These are phyloP conservation scores for Branchinecta lynchi DNA, from an alignment of 1,140 invertebrate genomes.

Conservation along the genomic window DNA sequence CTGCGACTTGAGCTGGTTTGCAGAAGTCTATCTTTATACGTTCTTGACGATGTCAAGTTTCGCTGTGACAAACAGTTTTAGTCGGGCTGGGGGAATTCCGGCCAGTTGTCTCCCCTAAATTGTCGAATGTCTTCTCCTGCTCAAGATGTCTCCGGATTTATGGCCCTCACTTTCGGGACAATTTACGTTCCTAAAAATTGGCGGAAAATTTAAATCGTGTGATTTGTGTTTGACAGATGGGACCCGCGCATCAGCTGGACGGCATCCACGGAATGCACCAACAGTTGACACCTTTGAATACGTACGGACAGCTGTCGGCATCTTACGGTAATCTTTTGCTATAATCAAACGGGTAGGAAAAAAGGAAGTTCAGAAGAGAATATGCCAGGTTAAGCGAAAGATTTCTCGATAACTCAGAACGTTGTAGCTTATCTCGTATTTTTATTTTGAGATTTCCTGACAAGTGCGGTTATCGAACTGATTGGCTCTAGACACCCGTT, in stretches of 20 bases:
- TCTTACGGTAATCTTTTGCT: neutral
- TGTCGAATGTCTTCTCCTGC: neutral
- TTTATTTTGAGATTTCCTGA: too few relatives aligned
- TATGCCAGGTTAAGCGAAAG: too few relatives aligned
- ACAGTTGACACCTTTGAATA: neutral
- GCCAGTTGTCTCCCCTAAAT: slow-evolving; percentile 6
- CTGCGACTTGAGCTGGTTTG: too few relatives aligned
- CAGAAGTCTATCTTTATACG: too few relatives aligned
- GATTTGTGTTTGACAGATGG: slow-evolving; percentile 9
- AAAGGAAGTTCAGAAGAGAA: too few relatives aligned
- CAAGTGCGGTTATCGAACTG: too few relatives aligned
- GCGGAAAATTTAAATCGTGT: neutral
- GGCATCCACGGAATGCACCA: slow-evolving; percentile 10
- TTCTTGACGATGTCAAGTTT: too few relatives aligned
- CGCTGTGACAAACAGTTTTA: neutral
- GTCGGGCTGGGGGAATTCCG: neutral
- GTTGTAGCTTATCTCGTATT: too few relatives aligned
- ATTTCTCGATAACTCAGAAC: too few relatives aligned
- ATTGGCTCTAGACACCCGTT: too few relatives aligned
- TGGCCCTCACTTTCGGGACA: neutral
- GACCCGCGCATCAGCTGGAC: neutral
- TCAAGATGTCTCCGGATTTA: neutral
- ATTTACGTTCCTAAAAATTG: too few relatives aligned
- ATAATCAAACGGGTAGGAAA: neutral
- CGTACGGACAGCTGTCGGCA: slow-evolving; percentile 1